phyloP scores from a whole-genome alignment of 2,888 invertebrate species.

The Xanthorhoe designata region DNA sequence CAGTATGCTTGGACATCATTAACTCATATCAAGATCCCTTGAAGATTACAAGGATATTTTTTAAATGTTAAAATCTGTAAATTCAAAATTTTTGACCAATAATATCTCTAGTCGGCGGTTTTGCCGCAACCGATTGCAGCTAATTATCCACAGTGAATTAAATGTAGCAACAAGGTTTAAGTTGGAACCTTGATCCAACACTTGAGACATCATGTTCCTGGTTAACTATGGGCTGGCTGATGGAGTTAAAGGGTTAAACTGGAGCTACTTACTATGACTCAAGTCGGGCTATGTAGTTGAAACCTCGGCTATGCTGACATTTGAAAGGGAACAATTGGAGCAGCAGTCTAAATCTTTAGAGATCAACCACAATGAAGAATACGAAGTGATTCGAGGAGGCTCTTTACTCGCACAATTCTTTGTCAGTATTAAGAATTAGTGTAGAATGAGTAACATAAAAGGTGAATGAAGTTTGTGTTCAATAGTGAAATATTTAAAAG shows the following conservation, averaged over 20 bases:
- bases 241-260: not conserved
- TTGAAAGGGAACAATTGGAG: not conserved
- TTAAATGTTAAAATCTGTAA: not conserved
- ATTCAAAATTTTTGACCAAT: not conserved
- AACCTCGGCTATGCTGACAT: not conserved
- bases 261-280: not conserved
- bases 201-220: not conserved
- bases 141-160: not conserved
- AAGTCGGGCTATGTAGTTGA: not conserved
- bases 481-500: constrained; percentile 28
- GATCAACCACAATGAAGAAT: not conserved
- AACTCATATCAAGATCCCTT: too few species aligned
- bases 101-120: not conserved
- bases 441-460: constrained; percentile 12
- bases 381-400: constrained; percentile 9
- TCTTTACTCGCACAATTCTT: constrained; percentile 5
- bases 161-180: not conserved
- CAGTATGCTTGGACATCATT: not conserved
- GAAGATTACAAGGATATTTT: not conserved
- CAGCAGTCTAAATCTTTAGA: not conserved
- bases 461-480: constrained; percentile 26
- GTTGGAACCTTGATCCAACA: not conserved
- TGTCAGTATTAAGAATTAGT: constrained; percentile 26
- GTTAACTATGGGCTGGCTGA: not conserved
- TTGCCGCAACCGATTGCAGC: too few species aligned